Conservation (phyloP, 2,888 invertebrate genomes). For the Acleris holmiana region DNA sequence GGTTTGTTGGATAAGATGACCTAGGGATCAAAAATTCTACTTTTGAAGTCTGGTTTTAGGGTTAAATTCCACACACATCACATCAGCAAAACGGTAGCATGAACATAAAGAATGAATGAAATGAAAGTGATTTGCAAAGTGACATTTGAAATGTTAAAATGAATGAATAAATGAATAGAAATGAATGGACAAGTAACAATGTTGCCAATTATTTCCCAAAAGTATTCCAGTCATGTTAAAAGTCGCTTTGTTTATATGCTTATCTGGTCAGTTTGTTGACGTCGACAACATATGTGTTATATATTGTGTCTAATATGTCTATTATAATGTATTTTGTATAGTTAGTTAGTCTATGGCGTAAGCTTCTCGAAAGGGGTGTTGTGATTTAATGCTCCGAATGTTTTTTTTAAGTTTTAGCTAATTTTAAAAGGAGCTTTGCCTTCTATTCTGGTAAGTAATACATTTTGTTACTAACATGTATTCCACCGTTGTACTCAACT, state of each 20-base stretch:
- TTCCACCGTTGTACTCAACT: background rate
- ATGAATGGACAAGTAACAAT: background rate
- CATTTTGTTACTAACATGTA: background rate
- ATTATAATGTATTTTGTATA: no score
- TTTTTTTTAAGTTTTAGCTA: slow-evolving; percentile 13
- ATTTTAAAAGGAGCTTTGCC: slow-evolving; percentile 28
- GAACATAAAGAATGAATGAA: slow-evolving; percentile 14
- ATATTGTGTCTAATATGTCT: no score
- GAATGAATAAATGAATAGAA: no score
- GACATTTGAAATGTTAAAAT: slow-evolving; percentile 2
- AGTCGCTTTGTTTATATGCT: background rate
- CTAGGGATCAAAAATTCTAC: slow-evolving; percentile 3
- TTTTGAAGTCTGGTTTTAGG: slow-evolving; percentile 19
- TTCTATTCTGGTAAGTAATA: slow-evolving; percentile 27
- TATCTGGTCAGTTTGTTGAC: slow-evolving; percentile 12
- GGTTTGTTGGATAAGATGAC: background rate
- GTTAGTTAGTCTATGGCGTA: slow-evolving; percentile 32
- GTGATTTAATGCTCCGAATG: slow-evolving; percentile 26
- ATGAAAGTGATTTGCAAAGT: background rate
- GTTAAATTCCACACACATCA: slow-evolving; percentile 32
- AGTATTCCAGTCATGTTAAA: slow-evolving; percentile 12
- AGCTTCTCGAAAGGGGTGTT: slow-evolving; percentile 26
- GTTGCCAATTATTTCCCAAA: slow-evolving; percentile 10
- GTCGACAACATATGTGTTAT: slow-evolving; percentile 4
- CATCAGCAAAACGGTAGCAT: slow-evolving; percentile 32